These are phyloP conservation scores for Leuciscus waleckii DNA, from an alignment of 2,797 vertebrate genomes.

Conservation along the genomic window DNA sequence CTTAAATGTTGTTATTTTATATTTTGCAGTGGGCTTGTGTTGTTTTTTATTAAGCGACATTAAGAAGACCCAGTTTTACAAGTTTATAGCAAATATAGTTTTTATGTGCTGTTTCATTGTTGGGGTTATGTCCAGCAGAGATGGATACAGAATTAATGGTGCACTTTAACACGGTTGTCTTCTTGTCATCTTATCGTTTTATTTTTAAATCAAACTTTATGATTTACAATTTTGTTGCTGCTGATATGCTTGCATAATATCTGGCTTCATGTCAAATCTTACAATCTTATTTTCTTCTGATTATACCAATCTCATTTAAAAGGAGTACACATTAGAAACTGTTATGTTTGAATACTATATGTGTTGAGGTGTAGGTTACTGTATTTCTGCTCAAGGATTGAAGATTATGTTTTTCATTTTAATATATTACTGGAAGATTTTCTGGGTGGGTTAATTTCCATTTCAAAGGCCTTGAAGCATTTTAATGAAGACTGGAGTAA, in stretches of 20 bases:
- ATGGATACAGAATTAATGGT: neutral
- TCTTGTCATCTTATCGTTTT: neutral
- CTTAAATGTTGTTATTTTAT: conserved; percentile 35
- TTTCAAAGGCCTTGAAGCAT: conserved; percentile 28
- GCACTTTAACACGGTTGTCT: neutral
- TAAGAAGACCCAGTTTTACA: conserved; percentile 19
- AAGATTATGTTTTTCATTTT: neutral
- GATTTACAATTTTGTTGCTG: neutral
- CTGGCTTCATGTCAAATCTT: neutral
- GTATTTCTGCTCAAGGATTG: neutral
- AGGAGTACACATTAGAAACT: neutral
- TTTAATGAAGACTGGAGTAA: conserved; percentile 7
- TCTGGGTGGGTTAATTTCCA: neutral
- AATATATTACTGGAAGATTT: conserved; percentile 18
- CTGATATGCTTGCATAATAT: conserved; percentile 11
- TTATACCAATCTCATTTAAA: neutral
- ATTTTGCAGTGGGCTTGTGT: conserved; percentile 15
- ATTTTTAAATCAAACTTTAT: neutral
- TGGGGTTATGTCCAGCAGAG: neutral
- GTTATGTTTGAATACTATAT: neutral
- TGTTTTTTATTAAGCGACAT: conserved; percentile 30
- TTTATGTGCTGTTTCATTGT: neutral
- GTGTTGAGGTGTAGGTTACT: neutral
- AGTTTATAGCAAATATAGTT: conserved; percentile 31
- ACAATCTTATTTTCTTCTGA: neutral